These are phyloP conservation scores for Epinotia bilunana DNA, from an alignment of 2,888 invertebrate genomes.

Conservation along the genomic window DNA sequence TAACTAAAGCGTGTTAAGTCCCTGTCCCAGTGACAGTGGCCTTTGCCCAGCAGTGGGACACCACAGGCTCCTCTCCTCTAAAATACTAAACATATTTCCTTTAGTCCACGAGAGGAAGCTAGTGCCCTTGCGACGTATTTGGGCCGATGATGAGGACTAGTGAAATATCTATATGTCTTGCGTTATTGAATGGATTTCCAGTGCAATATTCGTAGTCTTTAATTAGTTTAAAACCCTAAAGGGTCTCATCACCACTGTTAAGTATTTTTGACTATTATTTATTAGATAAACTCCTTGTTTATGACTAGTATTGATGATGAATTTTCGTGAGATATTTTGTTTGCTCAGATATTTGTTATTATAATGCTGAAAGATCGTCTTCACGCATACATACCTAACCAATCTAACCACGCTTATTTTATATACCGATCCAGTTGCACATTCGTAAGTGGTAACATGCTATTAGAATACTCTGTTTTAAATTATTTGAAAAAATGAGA, in stretches of 20 bases:
- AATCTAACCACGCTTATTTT: neutral
- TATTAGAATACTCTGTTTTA: neutral
- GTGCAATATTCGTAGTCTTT: constrained; percentile 26
- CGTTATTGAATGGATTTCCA: constrained; percentile 27
- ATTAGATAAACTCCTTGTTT: neutral
- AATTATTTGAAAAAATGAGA: too few species aligned
- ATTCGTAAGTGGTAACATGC: neutral
- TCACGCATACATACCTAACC: neutral
- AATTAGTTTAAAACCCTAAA: constrained; percentile 15
- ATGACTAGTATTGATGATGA: constrained; percentile 31
- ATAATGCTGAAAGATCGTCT: constrained; percentile 3
- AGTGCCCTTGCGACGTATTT: neutral
- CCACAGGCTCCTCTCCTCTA: neutral
- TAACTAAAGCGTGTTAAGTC: too few species aligned
- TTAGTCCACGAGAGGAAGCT: neutral
- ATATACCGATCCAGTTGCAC: neutral
- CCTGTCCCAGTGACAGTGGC: too few species aligned
- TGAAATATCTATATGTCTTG: neutral
- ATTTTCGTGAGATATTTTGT: constrained; percentile 21
- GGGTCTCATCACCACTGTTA: constrained; percentile 4
- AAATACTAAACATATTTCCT: neutral
- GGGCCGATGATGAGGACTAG: neutral
- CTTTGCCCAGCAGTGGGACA: too few species aligned
- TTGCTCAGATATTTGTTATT: constrained; percentile 1
- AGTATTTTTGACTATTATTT: constrained; percentile 24